phyloP scores from a whole-genome alignment of 1,140 invertebrate species.

The Pseudomyrmex gracilis region DNA sequence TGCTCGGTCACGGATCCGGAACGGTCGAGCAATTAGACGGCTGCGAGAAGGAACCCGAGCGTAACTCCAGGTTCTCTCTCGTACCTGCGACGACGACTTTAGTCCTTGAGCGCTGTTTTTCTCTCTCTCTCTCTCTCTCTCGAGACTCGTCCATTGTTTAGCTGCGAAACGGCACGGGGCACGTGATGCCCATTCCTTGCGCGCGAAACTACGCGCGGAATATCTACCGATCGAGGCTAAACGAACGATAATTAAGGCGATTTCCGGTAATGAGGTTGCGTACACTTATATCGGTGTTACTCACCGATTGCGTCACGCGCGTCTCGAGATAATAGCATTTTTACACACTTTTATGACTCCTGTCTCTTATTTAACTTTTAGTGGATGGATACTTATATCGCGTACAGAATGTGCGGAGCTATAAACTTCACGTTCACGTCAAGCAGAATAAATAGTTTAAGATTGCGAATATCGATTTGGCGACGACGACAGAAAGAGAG shows the following conservation, averaged over 20 bases:
- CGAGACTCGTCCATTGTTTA: conserved; percentile 65
- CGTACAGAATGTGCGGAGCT: too few species aligned
- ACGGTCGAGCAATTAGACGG: conserved; percentile 74
- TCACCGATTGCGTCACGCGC: conserved; percentile 9
- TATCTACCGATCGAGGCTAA: conserved; percentile 34
- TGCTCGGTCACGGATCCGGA: conserved; percentile 59
- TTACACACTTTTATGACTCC: neutral
- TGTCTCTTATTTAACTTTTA: neutral
- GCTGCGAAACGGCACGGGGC: conserved; percentile 21
- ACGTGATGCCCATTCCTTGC: conserved; percentile 4
- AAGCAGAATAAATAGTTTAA: neutral
- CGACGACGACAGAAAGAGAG: neutral
- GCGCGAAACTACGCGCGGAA: conserved; percentile 11
- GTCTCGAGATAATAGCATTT: neutral
- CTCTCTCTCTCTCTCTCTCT: conserved; percentile 20
- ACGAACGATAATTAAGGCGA: conserved; percentile 2
- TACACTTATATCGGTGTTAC: neutral
- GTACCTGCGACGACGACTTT: conserved; percentile 37
- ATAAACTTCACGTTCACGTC: too few species aligned
- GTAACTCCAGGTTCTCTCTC: conserved; percentile 72
- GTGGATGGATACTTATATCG: neutral
- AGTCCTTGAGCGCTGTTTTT: conserved; percentile 64
- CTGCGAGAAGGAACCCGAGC: conserved; percentile 65
- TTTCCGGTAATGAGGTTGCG: conserved; percentile 26
- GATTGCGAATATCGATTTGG: neutral